Evolutionary conservation across 1,140 invertebrate species (phyloP), one percentile per base, ranked within the genome.

Genomic region (Oncopodura yosiiana): DNA sequence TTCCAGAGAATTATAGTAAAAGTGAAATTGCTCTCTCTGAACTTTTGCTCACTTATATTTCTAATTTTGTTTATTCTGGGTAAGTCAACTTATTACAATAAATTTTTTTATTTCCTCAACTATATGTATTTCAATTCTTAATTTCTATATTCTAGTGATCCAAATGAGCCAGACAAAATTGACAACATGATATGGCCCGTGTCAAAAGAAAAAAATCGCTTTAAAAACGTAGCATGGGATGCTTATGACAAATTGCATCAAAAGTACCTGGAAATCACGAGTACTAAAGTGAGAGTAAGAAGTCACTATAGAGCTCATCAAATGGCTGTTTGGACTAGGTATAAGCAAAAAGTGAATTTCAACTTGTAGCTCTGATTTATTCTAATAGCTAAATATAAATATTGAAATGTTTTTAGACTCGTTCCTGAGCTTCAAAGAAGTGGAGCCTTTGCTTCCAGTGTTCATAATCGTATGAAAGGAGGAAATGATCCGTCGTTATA

Each of bases 51-150:
- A 77, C 83, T 49, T 90, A 84, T 67, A 82, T 89, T 62, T 81
- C 84, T 2, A 94, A 92, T 71, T 94, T 94, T 70, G 84, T 83
- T 1, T 85, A 83, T 72, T 84, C 81, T 8, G 89, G 89, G 90
- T 93, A 73, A 81, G 80, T n/a, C n/a, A n/a, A n/a, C n/a, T n/a
- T n/a, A n/a, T n/a, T n/a, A n/a, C n/a, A n/a, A n/a, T n/a, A n/a
- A n/a, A n/a, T n/a, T n/a, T n/a, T n/a, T n/a, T n/a, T n/a, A n/a
- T n/a, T n/a, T n/a, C n/a, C n/a, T n/a, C n/a, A n/a, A n/a, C n/a
- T n/a, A n/a, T n/a, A n/a, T n/a, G n/a, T n/a, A n/a, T n/a, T n/a
- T n/a, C n/a, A n/a, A n/a, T n/a, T n/a, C n/a, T n/a, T n/a, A n/a
- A n/a, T n/a, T n/a, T n/a, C n/a, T 53, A 30, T 26, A 26, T 30